These are phyloP conservation scores for Druceiella hillmani DNA, from an alignment of 2,888 invertebrate genomes.

Conservation along the genomic window DNA sequence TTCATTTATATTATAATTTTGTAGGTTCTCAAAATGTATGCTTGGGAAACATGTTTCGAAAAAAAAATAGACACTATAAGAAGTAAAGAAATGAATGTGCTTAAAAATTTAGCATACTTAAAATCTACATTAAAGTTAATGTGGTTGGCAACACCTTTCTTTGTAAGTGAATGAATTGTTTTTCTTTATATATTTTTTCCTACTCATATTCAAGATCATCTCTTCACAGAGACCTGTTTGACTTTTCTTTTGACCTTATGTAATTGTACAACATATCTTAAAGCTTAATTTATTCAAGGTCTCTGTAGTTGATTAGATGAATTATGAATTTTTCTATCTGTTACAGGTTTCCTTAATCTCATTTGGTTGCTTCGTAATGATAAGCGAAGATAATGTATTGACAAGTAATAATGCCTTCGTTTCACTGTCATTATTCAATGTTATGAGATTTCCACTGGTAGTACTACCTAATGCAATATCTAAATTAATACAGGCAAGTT, in stretches of 20 bases:
- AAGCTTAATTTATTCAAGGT: too few species aligned
- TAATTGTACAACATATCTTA: too few species aligned
- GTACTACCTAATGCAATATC: constrained; percentile 84
- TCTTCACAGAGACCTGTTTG: too few species aligned
- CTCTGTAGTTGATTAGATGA: too few species aligned
- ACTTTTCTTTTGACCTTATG: too few species aligned
- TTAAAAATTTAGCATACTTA: constrained; percentile 72
- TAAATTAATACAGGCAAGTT: constrained; percentile 68
- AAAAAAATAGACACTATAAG: constrained; percentile 71
- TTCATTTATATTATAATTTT: too few species aligned
- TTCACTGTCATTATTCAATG: constrained; percentile 83
- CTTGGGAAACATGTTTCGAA: constrained; percentile 81
- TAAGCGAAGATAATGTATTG: constrained; percentile 64
- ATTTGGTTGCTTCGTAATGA: constrained; percentile 69
- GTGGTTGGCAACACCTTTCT: constrained; percentile 81
- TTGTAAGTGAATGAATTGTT: constrained; percentile 64
- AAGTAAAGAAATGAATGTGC: constrained; percentile 67
- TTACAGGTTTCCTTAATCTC: constrained; percentile 63
- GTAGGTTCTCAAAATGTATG: constrained; percentile 70
- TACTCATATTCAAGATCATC: too few species aligned
- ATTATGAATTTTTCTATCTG: too few species aligned
- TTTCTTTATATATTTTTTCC: too few species aligned
- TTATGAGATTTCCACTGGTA: constrained; percentile 78
- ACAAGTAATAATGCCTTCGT: constrained; percentile 80
- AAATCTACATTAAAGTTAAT: constrained; percentile 74